These are phyloP conservation scores for Periophthalmus magnuspinnatus DNA, from an alignment of 2,797 vertebrate species.

Conservation along the genomic window DNA sequence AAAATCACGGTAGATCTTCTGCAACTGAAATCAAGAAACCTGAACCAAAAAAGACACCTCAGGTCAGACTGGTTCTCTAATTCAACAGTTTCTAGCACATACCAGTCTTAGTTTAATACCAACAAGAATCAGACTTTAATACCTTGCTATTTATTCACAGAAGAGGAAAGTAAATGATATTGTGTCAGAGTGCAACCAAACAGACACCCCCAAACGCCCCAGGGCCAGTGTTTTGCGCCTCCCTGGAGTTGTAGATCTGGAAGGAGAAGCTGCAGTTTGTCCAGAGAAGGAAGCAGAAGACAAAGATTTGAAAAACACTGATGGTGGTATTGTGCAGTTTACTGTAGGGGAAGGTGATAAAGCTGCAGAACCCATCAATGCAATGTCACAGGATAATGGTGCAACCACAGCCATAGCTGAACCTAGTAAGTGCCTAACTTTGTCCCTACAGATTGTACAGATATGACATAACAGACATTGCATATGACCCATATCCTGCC, in stretches of 20 bases:
- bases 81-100: too few relatives aligned
- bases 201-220: slow-evolving; percentile 37
- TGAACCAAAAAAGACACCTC: slow-evolving; percentile 30
- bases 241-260: slow-evolving; percentile 34
- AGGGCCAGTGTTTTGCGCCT: slow-evolving; percentile 65
- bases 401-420: slow-evolving; percentile 36
- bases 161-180: slow-evolving; percentile 42
- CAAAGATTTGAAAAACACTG: slow-evolving; percentile 34
- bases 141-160: slow-evolving; percentile 23
- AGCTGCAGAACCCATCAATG: slow-evolving; percentile 19
- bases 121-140: background rate
- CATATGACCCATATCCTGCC: background rate
- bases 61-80: too few relatives aligned
- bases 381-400: slow-evolving; percentile 20
- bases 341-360: slow-evolving; percentile 48
- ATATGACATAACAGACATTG: background rate
- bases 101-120: background rate
- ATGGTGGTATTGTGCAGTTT: slow-evolving; percentile 52
- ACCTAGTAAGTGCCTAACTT: slow-evolving; percentile 67
- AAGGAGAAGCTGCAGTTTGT: slow-evolving; percentile 15
- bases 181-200: slow-evolving; percentile 39
- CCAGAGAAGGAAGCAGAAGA: slow-evolving; percentile 25
- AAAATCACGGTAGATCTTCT: slow-evolving; percentile 28
- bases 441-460: background rate
- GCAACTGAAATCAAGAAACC: slow-evolving; percentile 31